Percentiles rank a stretch among this genome's conserved stretches.
phyloP scores from a whole-genome alignment of 2,888 invertebrate genomes.

The Yponomeuta plumbellus region DNA sequence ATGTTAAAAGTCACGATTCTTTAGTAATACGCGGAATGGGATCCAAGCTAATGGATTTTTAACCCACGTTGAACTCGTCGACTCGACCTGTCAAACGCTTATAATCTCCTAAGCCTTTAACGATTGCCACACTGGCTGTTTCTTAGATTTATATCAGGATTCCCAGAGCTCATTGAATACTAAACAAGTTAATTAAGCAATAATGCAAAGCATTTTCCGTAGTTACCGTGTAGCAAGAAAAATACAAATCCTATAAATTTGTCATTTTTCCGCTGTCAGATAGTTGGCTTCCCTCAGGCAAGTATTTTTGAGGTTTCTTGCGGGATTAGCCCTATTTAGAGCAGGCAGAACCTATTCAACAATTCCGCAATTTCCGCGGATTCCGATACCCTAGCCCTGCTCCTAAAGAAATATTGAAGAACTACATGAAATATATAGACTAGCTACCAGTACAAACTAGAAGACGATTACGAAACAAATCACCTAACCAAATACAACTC shows the following conservation, averaged over 20 bases:
- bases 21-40: background rate
- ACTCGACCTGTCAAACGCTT: background rate
- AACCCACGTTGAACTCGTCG: background rate
- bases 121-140: background rate
- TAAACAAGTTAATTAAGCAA: no score
- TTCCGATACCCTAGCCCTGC: no score
- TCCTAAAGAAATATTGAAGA: no score
- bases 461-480: background rate
- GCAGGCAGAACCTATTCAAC: no score
- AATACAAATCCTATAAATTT: no score
- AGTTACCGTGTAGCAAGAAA: background rate
- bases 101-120: background rate
- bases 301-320: no score
- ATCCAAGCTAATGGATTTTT: background rate
- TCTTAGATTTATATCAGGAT: background rate
- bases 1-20: background rate
- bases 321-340: no score
- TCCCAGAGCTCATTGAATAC: background rate
- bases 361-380: no score
- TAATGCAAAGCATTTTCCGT: background rate
- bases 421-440: background rate
- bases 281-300: no score
- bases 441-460: background rate
- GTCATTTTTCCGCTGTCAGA: no score
- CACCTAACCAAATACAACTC: background rate